Evolutionary conservation across 2,888 invertebrate species (phyloP).

Genomic region (Scaptomyza cyrtandrae): DNA sequence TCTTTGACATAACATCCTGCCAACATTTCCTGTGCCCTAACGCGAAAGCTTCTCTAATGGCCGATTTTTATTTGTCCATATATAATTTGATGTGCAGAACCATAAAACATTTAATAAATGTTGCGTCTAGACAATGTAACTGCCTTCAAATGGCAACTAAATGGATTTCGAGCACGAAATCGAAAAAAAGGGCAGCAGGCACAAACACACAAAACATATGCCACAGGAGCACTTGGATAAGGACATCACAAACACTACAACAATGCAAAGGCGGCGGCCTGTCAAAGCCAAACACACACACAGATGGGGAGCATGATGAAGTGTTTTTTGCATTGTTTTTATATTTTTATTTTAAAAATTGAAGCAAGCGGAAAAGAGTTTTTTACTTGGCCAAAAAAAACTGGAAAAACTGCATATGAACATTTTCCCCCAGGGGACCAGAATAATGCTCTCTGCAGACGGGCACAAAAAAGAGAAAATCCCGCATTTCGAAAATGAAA

Average conservation of each 20-base stretch:
- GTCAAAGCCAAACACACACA: slow-evolving; percentile 61
- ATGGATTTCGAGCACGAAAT: slow-evolving; percentile 78
- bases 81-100: slow-evolving; percentile 72
- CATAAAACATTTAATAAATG: slow-evolving; percentile 80
- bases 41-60: slow-evolving; percentile 46
- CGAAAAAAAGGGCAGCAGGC: slow-evolving; percentile 51
- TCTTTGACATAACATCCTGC: slow-evolving; percentile 38
- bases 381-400: slow-evolving; percentile 50
- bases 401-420: slow-evolving; percentile 43
- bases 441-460: slow-evolving; percentile 19
- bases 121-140: slow-evolving; percentile 80
- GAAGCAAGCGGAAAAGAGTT: slow-evolving; percentile 43
- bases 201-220: slow-evolving; percentile 36
- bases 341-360: slow-evolving; percentile 22
- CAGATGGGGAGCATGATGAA: slow-evolving; percentile 61
- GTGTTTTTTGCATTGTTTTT: slow-evolving; percentile 70
- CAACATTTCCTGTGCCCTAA: slow-evolving; percentile 42
- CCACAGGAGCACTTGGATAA: slow-evolving; percentile 57
- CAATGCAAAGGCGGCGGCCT: slow-evolving; percentile 65
- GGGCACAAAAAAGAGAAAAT: slow-evolving; percentile 26
- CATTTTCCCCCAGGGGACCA: slow-evolving; percentile 9
- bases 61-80: slow-evolving; percentile 72
- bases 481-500: slow-evolving; percentile 72
- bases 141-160: slow-evolving; percentile 79
- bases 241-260: slow-evolving; percentile 55